A percentile compares a stretch with the other conserved stretches of the same genome.
Evolutionary conservation across 2,113 vertebrate genomes (phyloP).

Genomic region (Callospermophilus lateralis): DNA sequence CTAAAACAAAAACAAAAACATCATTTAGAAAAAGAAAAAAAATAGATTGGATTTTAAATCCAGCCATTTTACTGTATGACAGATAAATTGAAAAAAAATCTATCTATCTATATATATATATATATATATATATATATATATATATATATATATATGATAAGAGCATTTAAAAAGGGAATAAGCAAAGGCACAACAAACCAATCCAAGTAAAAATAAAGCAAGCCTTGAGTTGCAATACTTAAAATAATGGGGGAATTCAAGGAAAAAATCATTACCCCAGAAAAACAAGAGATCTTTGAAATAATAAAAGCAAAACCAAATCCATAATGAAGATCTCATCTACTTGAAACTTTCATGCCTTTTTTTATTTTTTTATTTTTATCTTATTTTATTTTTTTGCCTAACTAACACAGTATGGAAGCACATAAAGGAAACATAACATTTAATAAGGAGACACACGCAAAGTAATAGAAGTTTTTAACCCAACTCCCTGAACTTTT

Average conservation of each 20-base stretch:
- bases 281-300: conserved; percentile 21
- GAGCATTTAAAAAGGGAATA: neutral
- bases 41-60: neutral
- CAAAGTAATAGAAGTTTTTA: neutral
- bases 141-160: neutral
- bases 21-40: neutral
- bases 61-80: neutral
- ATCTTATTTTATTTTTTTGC: no score
- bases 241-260: neutral
- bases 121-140: no score
- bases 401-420: neutral
- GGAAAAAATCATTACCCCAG: neutral
- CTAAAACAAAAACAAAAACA: conserved; percentile 15
- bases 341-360: neutral
- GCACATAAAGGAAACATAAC: neutral
- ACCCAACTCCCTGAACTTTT: neutral
- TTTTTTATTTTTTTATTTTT: no score
- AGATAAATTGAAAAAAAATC: neutral
- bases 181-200: neutral
- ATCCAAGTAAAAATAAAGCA: neutral
- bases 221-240: neutral
- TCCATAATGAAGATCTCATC: neutral
- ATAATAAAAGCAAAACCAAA: neutral
- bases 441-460: conserved; percentile 20
- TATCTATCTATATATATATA: no score